Conservation (phyloP, 2,797 vertebrate species). For the Amblyopsis hoosieri region DNA sequence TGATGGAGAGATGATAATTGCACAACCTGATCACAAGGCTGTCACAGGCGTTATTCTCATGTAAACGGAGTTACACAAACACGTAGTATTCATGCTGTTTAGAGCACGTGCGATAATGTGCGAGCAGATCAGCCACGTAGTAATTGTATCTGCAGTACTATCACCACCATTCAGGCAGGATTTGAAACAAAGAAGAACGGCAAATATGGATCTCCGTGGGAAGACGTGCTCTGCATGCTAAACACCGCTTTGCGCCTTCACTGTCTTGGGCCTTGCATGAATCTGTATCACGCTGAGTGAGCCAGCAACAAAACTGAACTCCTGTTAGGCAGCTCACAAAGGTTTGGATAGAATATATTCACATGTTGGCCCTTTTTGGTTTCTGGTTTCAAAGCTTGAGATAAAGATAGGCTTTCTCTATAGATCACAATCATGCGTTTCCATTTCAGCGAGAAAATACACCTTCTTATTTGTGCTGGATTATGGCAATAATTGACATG, state of each 20-base stretch:
- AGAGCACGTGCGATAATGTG: conserved; percentile 7
- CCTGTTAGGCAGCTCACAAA: neutral
- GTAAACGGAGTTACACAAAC: conserved; percentile 10
- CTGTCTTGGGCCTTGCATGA: conserved; percentile 2
- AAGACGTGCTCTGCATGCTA: conserved; percentile 16
- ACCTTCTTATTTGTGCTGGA: no score
- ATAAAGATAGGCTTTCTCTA: no score
- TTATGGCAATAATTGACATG: no score
- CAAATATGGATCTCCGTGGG: conserved; percentile 15
- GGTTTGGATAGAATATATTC: conserved; percentile 4
- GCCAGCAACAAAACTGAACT: no score
- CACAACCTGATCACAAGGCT: neutral
- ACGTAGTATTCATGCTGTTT: conserved; percentile 15
- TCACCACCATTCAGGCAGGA: conserved; percentile 17
- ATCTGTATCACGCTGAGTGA: neutral
- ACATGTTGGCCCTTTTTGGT: neutral
- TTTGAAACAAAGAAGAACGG: conserved; percentile 22
- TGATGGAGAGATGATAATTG: neutral
- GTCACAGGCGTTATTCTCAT: neutral
- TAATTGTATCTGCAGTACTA: conserved; percentile 15
- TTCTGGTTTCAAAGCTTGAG: no score
- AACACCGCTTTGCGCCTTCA: neutral
- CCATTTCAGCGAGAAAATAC: no score
- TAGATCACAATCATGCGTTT: no score
- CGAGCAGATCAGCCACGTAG: conserved; percentile 3